Percentiles rank a stretch among this genome's conserved stretches.
These are phyloP conservation scores for Branchellion lobata DNA, from an alignment of 2,888 invertebrate species.

Conservation along the genomic window DNA sequence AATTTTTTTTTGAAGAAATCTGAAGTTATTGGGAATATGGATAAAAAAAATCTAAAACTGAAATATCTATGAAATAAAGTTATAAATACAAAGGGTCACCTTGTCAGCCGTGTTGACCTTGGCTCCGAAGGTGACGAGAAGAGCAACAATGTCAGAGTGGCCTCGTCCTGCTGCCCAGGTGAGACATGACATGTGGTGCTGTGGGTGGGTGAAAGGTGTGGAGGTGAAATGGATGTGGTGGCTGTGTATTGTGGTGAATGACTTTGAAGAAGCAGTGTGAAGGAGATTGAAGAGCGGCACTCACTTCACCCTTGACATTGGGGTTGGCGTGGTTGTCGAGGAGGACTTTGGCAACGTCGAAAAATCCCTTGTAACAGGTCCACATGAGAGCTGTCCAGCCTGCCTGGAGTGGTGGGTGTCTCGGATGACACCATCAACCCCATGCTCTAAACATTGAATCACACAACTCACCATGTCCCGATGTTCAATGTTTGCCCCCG, in stretches of 20 bases:
- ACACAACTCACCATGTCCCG: conserved; percentile 57
- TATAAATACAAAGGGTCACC: conserved; percentile 54
- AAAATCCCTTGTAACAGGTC: conserved; percentile 86
- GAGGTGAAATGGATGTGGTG: not conserved
- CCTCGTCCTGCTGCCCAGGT: conserved; percentile 95
- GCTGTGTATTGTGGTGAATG: not conserved
- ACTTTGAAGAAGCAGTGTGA: not conserved
- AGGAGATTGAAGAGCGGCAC: conserved; percentile 10
- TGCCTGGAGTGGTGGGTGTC: conserved; percentile 68
- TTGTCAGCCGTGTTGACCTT: conserved; percentile 61
- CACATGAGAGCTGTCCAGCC: conserved; percentile 97
- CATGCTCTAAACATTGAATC: not conserved
- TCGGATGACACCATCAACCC: not conserved
- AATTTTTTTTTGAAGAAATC: too few relatives aligned
- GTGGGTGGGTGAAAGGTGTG: not conserved
- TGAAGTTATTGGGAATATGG: too few relatives aligned
- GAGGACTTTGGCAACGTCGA: conserved; percentile 71
- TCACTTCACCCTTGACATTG: conserved; percentile 86
- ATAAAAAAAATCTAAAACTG: too few relatives aligned
- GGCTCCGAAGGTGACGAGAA: conserved; percentile 76
- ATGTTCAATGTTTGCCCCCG: conserved; percentile 66
- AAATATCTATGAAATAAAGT: not conserved
- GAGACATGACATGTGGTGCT: conserved; percentile 90
- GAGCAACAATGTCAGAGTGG: conserved; percentile 77
- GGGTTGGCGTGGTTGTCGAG: conserved; percentile 85